phyloP scores from a whole-genome alignment of 1,140 invertebrate species.

The Drosophila equinoxialis region DNA sequence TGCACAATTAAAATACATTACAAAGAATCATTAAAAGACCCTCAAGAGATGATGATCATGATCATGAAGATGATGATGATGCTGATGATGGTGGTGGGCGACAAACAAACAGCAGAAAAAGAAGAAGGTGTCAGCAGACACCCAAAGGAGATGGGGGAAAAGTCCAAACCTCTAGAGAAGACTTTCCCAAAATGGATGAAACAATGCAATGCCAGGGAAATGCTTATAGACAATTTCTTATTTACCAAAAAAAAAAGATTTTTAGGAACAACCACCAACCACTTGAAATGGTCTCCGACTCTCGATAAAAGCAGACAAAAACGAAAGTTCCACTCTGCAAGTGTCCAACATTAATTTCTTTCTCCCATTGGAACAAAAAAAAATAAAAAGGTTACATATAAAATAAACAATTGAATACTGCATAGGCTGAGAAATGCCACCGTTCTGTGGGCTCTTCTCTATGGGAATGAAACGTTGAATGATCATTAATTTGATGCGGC shows the following conservation, averaged over 20 bases:
- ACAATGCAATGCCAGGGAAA: slow-evolving; percentile 67
- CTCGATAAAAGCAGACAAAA: slow-evolving; percentile 55
- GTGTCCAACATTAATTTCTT: slow-evolving; percentile 51
- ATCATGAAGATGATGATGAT: background rate
- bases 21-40: slow-evolving; percentile 71
- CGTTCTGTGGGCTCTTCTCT: slow-evolving; percentile 50
- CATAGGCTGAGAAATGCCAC: slow-evolving; percentile 57
- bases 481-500: slow-evolving; percentile 69
- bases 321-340: slow-evolving; percentile 76
- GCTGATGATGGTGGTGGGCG: slow-evolving; percentile 46
- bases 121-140: slow-evolving; percentile 42
- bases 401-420: slow-evolving; percentile 72
- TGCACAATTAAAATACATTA: slow-evolving; percentile 73
- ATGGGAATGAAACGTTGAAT: slow-evolving; percentile 60
- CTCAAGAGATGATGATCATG: slow-evolving; percentile 26
- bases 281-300: slow-evolving; percentile 48
- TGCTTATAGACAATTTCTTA: slow-evolving; percentile 51
- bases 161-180: slow-evolving; percentile 38
- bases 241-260: slow-evolving; percentile 62
- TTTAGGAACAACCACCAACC: slow-evolving; percentile 61
- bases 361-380: slow-evolving; percentile 25
- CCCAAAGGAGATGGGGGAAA: slow-evolving; percentile 43
- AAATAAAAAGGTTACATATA: slow-evolving; percentile 46
- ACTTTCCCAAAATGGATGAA: slow-evolving; percentile 61
- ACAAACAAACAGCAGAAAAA: background rate